Base-by-base conservation (phyloP, 1,140 invertebrate genomes). In the Eriosoma lanigerum region DNA sequence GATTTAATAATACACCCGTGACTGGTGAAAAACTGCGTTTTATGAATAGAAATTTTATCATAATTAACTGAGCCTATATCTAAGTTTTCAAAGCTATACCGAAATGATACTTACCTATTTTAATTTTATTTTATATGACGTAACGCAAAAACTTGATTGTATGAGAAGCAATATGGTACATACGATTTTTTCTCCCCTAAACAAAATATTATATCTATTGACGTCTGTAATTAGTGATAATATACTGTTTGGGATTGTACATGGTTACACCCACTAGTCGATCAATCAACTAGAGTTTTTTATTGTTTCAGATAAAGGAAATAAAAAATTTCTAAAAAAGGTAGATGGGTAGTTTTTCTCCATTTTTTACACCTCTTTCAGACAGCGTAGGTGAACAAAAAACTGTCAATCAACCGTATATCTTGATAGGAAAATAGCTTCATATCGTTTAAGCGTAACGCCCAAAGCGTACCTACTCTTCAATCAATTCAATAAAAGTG, bases 221-320 rank as follows among this genome's bases (percentile, higher is more conserved):
- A n/a, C n/a, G n/a, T 15, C 46, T 24, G 68, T 48, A 68, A 68
- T 68, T 68, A 48, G 66, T 10, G 38, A 10, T 44, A 70, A 72
- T 54, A 52, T 21, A 72, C 17, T 12, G 24, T 29, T 52, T 0
- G 48, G 29, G 46, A 72, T 72, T 62, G 62, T 46, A 44, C 19
- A 32, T 38, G 75, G 32, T 78, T 78, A 78, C 75, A 29, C 75
- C 75, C 54, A 60, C 21, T 13, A 58, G 38, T 46, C 75, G 56
- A 78, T 78, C 75, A 78, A 78, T 78, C 75, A 78, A 48, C 56
- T 26, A n/a, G n/a, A 52, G 48, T 78, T 78, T 78, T 62, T 58
- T 66, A 0, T 17, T 60, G 24, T 60, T 56, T 26, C 56, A 48
- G 54, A 58, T 21, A 29, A 24, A 58, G 1, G 38, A 29, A 5